Evolutionary conservation across 2,888 invertebrate species (phyloP), one percentile per base, ranked within the genome.

Genomic region (Drosophila melanocephala): DNA sequence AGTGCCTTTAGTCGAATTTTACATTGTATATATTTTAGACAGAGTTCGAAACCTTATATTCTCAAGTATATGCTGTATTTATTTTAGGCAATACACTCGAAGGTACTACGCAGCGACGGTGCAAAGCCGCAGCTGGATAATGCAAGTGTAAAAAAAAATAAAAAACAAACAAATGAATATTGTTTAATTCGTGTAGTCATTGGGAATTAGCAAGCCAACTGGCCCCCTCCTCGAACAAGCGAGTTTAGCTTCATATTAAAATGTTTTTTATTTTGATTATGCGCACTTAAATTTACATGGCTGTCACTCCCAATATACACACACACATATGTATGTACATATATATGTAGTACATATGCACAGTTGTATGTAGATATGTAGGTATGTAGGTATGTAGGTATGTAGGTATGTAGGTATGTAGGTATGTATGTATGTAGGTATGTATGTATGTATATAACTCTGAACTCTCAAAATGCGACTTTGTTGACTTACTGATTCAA

Each of bases 201-300:
- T 62, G 70, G 22, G 51, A 75, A 70, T 71, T 65, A 60, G 71
- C 71, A 42, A 76, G 37, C 50, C 70, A 65, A 35, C 50, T 32
- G 12, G 37, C 22, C 22, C 28, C 35, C n/a, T n/a, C 12, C 12
- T 7, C 6, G 39, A n/a, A 22, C 3, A 59, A 53, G 28, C 55
- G 42, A 47, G n/a, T 14, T 53, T 3, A 2, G 9, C 26, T 47
- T 47, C 19, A 60, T 5, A 47, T 16, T 37, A 72, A 67, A 78
- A 70, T 75, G 61, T 39, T 72, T 63, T 64, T 72, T 62, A 65
- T 68, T 79, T 65, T 72, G 66, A 79, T 62, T 72, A 63, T 68
- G 52, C 28, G 68, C 68, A 69, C 72, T 79, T 79, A 61, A 76
- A 51, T 61, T 66, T 63, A 79, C 76, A 72, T 62, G 61, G 47